Conservation (phyloP, 2,888 invertebrate species). For the Nematopogon swammerdamellus region DNA sequence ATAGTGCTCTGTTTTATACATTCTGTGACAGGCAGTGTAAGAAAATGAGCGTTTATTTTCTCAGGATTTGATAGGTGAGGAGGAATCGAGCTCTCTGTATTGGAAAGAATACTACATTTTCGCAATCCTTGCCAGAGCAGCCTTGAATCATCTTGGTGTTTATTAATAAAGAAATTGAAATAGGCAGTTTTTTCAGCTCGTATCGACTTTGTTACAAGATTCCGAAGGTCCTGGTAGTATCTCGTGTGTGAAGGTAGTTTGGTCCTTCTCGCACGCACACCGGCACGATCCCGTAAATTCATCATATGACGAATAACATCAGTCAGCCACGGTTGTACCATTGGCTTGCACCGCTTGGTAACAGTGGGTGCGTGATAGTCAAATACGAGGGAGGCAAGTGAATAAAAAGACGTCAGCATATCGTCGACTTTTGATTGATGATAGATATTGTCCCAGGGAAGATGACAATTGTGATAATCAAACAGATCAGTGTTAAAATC, state of each 20-base stretch:
- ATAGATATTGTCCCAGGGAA: too few species aligned
- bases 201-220: not conserved
- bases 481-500: not conserved
- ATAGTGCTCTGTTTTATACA: not conserved
- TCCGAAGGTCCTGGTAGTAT: not conserved
- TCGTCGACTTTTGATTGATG: not conserved
- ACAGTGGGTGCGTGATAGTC: not conserved
- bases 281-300: not conserved
- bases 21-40: not conserved
- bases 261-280: not conserved
- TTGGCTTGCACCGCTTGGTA: not conserved
- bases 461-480: not conserved
- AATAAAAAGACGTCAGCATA: not conserved
- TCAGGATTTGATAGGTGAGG: not conserved
- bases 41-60: not conserved
- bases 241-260: not conserved
- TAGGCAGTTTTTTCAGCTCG: not conserved
- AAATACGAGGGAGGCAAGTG: not conserved
- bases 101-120: slow-evolving; percentile 13
- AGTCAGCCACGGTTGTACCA: not conserved
- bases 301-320: not conserved
- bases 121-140: not conserved
- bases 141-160: not conserved
- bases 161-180: not conserved
- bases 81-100: not conserved